Evolutionary conservation across 92 coral and sea anemone species (phyloP).

Genomic region (Palythoa grandiflora): DNA sequence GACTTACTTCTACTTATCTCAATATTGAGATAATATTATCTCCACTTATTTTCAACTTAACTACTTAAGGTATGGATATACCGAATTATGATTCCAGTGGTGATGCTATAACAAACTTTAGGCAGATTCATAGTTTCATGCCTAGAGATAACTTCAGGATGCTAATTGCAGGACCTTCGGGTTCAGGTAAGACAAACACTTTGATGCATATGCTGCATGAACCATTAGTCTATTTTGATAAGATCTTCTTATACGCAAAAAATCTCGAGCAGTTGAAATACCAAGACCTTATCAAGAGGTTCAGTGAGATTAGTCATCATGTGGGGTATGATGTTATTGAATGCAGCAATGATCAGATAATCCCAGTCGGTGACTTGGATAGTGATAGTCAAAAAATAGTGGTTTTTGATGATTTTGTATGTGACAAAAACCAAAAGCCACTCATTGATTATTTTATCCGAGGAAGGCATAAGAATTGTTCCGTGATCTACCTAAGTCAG

Average conservation of each 20-base stretch:
- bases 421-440: background rate
- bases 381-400: constrained; percentile 38
- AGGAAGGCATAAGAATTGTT: constrained; percentile 44
- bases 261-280: constrained; percentile 30
- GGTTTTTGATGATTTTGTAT: background rate
- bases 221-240: constrained; percentile 4
- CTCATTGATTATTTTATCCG: constrained; percentile 20
- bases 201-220: constrained; percentile 30
- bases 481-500: background rate
- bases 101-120: background rate
- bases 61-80: background rate
- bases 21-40: background rate
- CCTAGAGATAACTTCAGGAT: constrained; percentile 1
- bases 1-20: too few species aligned
- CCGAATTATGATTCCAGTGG: too few species aligned
- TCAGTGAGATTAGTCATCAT: constrained; percentile 17
- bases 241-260: constrained; percentile 35
- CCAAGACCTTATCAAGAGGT: constrained; percentile 11
- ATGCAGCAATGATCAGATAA: constrained; percentile 26
- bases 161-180: constrained; percentile 26
- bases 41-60: too few species aligned
- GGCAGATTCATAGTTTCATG: background rate
- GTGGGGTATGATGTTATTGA: constrained; percentile 21
- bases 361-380: background rate
- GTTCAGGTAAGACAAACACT: constrained; percentile 25